Evolutionary conservation across 2,888 invertebrate genomes (phyloP).

Genomic region (Willowsia nigromaculata): DNA sequence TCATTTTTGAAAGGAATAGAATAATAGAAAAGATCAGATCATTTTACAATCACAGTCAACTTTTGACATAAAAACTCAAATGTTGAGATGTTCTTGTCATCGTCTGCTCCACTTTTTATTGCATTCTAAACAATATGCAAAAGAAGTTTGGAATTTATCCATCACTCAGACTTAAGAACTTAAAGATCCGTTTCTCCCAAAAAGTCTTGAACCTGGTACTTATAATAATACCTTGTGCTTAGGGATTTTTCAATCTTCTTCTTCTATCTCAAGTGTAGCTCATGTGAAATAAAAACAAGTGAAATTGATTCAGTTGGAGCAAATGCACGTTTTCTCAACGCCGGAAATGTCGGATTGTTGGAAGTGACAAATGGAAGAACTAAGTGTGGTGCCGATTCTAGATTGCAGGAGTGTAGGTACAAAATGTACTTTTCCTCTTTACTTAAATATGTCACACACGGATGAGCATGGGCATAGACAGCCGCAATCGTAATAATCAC

Average conservation of each 20-base stretch:
- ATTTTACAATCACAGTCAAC: conserved; percentile 33
- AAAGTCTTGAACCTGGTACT: background rate
- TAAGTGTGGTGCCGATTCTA: background rate
- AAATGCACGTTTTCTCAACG: background rate
- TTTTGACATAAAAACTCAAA: conserved; percentile 18
- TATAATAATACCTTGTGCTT: background rate
- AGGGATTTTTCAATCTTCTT: background rate
- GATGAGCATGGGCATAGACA: conserved; percentile 13
- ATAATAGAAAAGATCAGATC: background rate
- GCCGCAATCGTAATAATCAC: conserved; percentile 66
- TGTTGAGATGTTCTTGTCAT: background rate
- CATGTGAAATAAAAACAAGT: background rate
- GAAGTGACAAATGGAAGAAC: conserved; percentile 25
- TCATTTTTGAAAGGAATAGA: background rate
- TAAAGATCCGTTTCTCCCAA: background rate
- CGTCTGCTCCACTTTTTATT: background rate
- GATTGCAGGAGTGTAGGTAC: background rate
- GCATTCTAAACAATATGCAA: conserved; percentile 1
- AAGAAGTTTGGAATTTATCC: background rate
- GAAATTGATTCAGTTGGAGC: background rate
- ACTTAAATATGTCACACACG: conserved; percentile 43
- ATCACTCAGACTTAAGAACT: background rate
- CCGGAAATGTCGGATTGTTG: conserved; percentile 21
- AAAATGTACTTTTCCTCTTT: background rate
- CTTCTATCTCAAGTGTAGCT: background rate